phyloP scores from a whole-genome alignment of 2,113 vertebrate species.

The Hyperopisus bebe region DNA sequence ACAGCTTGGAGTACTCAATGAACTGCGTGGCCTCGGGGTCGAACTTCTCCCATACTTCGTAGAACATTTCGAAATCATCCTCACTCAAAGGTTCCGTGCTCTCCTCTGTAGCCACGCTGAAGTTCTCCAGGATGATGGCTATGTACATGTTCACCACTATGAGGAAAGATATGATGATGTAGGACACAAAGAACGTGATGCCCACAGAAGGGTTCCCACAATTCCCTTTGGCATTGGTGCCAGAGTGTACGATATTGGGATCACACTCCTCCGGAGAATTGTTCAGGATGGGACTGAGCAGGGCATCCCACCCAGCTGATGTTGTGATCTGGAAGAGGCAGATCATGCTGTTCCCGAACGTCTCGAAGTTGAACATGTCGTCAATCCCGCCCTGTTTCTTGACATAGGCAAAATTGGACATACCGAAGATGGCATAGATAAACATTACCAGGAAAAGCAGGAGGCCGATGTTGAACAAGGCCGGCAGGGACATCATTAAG shows the following conservation, averaged over 20 bases:
- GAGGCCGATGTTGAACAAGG: conserved; percentile 93
- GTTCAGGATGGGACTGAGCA: conserved; percentile 92
- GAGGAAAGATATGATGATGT: conserved; percentile 98
- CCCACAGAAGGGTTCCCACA: conserved; percentile 93
- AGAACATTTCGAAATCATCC: conserved; percentile 99
- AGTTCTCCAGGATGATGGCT: conserved; percentile 98
- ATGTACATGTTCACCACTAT: conserved; percentile 99
- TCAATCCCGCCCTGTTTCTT: conserved; percentile 85
- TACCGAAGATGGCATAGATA: conserved; percentile 96
- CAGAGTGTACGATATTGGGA: conserved; percentile 70
- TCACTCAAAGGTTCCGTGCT: conserved; percentile 95
- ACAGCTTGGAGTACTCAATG: conserved; percentile 86
- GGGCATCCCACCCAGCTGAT: conserved; percentile 90
- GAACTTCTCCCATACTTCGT: conserved; percentile 98
- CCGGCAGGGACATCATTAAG: conserved; percentile 97
- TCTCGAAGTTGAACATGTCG: conserved; percentile 98
- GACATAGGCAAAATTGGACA: conserved; percentile 96
- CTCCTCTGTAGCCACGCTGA: conserved; percentile 97
- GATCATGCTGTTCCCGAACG: conserved; percentile 96
- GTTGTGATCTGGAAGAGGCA: conserved; percentile 98
- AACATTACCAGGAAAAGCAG: conserved; percentile 97
- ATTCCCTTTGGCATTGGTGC: conserved; percentile 70
- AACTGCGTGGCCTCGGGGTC: conserved; percentile 96
- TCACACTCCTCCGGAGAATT: conserved; percentile 83
- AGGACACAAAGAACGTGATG: conserved; percentile 96